Evolutionary conservation across 2,113 vertebrate species (phyloP), one percentile per base, ranked within the genome.

Genomic region (Sceloporus undulatus): DNA sequence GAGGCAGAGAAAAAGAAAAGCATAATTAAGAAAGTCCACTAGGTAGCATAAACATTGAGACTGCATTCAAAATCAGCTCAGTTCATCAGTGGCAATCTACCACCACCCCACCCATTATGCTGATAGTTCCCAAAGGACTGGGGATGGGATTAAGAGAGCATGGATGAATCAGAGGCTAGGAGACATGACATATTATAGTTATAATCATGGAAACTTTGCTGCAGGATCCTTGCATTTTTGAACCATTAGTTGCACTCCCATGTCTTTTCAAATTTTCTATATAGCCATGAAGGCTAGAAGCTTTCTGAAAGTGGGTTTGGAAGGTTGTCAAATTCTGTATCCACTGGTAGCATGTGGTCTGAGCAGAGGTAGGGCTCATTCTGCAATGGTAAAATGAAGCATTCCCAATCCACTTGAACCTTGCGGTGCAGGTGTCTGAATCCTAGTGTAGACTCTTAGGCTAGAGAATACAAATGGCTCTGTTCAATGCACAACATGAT

Each of bases 1-100:
- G 40, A 48, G 34, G 92, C 90, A 92, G 29, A 90, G 94, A 92
- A 90, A 88, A 9, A 91, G 11, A 0, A 48, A 92, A 86, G 92
- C 83, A 79, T 76, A 4, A 2, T 27, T 38, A 73, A 80, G 85
- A 78, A 5, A 38, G 2, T 68, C 2, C 59, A 56, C 38, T 11
- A 48, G 2, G 4, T 48, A 48, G 48, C 48, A 48, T 70, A 18
- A 18, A 34, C 21, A 81, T 5, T 18, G 3, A 78, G 42, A 48
- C 27, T 83, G 27, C 40, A 77, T 54, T 52, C 87, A 70, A 62
- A 77, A 54, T 38, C 9, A 40, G 5, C 9, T 52, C 7, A 16
- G 5, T 0, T 9, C 3, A 38, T 27, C 54, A 68, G 9, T 40
- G 29, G 42, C 59, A 76, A 62, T 62, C n/a, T 52, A 21, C 25